Evolutionary conservation across 2,888 invertebrate species (phyloP), one percentile per base, ranked within the genome.

Genomic region (Drosophila neotestacea): DNA sequence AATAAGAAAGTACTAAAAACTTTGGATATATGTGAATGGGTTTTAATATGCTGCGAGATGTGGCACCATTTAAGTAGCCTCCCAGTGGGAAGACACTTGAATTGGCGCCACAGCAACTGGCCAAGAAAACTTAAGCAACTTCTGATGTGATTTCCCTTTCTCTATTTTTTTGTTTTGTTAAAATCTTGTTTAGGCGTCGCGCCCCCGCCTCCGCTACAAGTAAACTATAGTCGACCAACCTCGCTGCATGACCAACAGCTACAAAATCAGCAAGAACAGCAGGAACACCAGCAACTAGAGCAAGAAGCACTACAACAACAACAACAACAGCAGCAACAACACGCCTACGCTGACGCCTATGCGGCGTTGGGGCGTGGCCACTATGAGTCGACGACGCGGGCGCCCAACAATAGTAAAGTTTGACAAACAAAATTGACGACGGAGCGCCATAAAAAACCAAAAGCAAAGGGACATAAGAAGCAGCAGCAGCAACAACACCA

Each of bases 141-240:
- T 61, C 62, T 75, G 10, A 56, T 72, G 32, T 38, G 34, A 44
- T 55, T 60, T 6, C 7, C 22, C 11, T 34, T 27, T 42, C 50
- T 54, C 39, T 60, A 9, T 36, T 4, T 50, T 30, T 47, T 27
- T n/a, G n/a, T 13, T 50, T 30, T 47, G 22, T n/a, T 16, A n/a
- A n/a, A n/a, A 34, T 52, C 16, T 39, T 42, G 44, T n/a, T 5
- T 70, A 93, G 93, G 89, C 92, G 92, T 89, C 92, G 92, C 88
- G 82, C 91, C 91, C 89, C 92, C 91, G 89, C 92, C 90, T 79
- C 92, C 86, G 91, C 93, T 89, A 91, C 92, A 90, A 92, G 93
- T 88, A 93, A 93, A 90, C 91, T 93, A 91, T 93, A 93, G 92
- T 90, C 90, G 92, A 77, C 91, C 92, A 87, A 90, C 92, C 77